phyloP scores from a whole-genome alignment of 2,888 invertebrate species.

The Heliconius erato region DNA sequence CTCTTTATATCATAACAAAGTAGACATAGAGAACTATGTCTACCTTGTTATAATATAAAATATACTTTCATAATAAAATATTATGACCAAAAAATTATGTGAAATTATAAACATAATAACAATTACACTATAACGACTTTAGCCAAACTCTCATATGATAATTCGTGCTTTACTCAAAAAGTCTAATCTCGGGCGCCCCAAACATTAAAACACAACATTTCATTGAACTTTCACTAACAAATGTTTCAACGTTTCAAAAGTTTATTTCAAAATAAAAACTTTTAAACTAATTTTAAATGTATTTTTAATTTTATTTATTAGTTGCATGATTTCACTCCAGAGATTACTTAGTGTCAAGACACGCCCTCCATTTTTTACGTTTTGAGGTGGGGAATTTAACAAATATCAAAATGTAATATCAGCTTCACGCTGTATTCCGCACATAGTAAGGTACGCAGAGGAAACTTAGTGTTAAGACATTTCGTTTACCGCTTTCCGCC shows the following conservation, averaged over 20 bases:
- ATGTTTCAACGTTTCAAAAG: constrained; percentile 9
- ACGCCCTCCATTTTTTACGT: not conserved
- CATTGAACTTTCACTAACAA: constrained; percentile 22
- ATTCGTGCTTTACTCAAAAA: not conserved
- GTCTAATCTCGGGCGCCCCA: constrained; percentile 15
- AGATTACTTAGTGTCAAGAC: not conserved
- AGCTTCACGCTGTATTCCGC: too few species aligned
- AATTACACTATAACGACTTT: not conserved
- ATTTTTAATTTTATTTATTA: not conserved
- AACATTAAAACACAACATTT: constrained; percentile 16
- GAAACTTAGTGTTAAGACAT: too few species aligned
- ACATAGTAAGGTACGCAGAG: too few species aligned
- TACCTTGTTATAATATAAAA: too few species aligned
- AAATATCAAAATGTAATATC: too few species aligned
- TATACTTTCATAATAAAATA: not conserved
- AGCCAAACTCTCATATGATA: not conserved
- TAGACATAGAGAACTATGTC: not conserved
- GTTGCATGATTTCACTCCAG: not conserved
- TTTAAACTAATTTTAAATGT: not conserved
- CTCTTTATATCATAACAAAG: too few species aligned
- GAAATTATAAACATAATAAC: not conserved
- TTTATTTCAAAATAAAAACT: constrained; percentile 8
- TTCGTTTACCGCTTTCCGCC: too few species aligned
- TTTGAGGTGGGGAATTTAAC: not conserved
- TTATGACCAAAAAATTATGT: not conserved